Evolutionary conservation across 37 sponge, comb jelly and placozoan genomes (phyloP).

Genomic region (Tethya wilhelma): DNA sequence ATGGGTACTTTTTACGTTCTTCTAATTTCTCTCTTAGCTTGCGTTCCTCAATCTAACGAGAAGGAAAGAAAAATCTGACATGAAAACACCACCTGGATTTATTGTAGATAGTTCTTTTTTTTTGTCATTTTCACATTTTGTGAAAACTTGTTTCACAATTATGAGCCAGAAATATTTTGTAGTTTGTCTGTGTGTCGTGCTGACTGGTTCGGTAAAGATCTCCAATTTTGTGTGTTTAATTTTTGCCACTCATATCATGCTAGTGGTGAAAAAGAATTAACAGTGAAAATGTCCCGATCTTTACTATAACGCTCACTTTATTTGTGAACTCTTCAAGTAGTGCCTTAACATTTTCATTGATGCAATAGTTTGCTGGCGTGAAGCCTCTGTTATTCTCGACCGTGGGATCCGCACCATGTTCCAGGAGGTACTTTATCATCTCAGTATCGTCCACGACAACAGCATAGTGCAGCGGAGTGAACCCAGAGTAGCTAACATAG

Average conservation of each 20-base stretch:
- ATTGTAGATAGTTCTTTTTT: neutral
- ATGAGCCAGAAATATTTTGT: no score
- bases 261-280: no score
- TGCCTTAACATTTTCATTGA: conserved; percentile 7
- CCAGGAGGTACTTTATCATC: conserved; percentile 41
- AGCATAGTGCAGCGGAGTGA: conserved; percentile 95
- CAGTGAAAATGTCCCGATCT: no score
- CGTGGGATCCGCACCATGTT: conserved; percentile 67
- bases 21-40: conserved; percentile 43
- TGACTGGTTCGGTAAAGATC: no score
- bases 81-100: neutral
- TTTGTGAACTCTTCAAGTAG: conserved; percentile 30
- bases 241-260: no score
- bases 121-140: no score
- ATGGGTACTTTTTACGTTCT: conserved; percentile 61
- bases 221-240: no score
- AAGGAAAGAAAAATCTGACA: neutral
- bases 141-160: no score
- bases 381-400: conserved; percentile 58
- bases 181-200: no score
- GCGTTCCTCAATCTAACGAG: conserved; percentile 27
- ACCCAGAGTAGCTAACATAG: conserved; percentile 77
- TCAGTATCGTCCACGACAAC: conserved; percentile 60
- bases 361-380: conserved; percentile 43
- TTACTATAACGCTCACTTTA: conserved; percentile 29